Evolutionary conservation across 2,888 invertebrate species (phyloP), one percentile per base, ranked within the genome.

Genomic region (Corbicula japonica): DNA sequence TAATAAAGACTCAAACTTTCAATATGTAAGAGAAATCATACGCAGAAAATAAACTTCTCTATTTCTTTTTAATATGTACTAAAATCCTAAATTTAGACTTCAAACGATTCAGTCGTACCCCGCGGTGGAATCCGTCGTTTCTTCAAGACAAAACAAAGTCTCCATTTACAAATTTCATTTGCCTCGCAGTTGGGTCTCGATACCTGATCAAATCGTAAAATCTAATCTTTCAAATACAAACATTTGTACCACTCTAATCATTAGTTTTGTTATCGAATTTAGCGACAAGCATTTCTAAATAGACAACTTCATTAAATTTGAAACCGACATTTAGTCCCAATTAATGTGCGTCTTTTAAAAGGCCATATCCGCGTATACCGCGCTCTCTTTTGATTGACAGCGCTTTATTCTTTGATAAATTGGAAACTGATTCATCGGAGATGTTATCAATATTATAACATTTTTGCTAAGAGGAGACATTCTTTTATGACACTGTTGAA

Each of bases 221-320:
- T 65, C 44, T 58, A 32, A 34, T 69, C 44, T 69, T 69, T 69
- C 69, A 69, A 69, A 58, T 46, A 60, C 32, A 69, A 69, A 34
- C 52, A 56, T 58, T 69, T 69, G 58, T 69, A 58, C 56, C 44
- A 12, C 32, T 34, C 58, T 58, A 58, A 58, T 56, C 35, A 69
- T 46, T 58, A 58, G 44, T 44, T 26, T 46, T 30, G 46, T 58
- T 56, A 48, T 60, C 48, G 58, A 58, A 58, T 69, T 68, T 28
- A 35, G 48, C 56, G 58, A 46, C 58, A 48, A 26, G n/a, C 28
- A 41, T 38, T 32, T 54, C 44, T 58, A 46, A 58, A 60, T 28
- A 60, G 69, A 60, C 58, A 69, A 46, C 32, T 69, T 69, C 69
- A 58, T 69, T 44, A 69, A 69, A 69, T 69, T 44, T 58, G 69